phyloP scores from a whole-genome alignment of 2,888 invertebrate species.

The Latrodectus hesperus region DNA sequence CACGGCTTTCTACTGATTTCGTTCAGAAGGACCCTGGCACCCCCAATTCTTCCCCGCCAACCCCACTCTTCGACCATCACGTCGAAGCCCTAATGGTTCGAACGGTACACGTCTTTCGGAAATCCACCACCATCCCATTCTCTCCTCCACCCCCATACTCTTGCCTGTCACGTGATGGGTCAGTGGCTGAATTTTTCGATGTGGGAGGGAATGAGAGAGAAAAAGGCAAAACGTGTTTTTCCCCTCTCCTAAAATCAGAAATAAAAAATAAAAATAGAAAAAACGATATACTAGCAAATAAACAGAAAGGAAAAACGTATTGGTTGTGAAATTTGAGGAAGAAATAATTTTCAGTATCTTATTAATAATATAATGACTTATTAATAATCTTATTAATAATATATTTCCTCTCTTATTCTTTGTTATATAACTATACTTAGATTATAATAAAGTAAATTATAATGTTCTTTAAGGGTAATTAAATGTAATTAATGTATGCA shows the following conservation, averaged over 20 bases:
- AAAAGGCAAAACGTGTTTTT: slow-evolving; percentile 67
- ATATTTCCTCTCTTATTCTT: too few relatives aligned
- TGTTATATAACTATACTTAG: too few relatives aligned
- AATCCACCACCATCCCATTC: slow-evolving; percentile 29
- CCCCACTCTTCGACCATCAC: slow-evolving; percentile 46
- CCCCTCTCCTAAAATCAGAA: slow-evolving; percentile 19
- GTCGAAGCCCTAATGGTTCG: slow-evolving; percentile 67
- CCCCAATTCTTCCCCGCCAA: not conserved
- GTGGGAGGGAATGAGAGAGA: slow-evolving; percentile 15
- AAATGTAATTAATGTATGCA: too few relatives aligned
- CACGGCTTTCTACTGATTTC: slow-evolving; percentile 40
- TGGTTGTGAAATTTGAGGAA: too few relatives aligned
- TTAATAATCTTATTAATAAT: too few relatives aligned
- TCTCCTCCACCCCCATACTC: not conserved
- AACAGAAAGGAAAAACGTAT: not conserved
- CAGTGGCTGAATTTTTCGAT: slow-evolving; percentile 52
- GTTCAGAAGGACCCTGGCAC: slow-evolving; percentile 23
- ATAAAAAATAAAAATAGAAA: slow-evolving; percentile 5
- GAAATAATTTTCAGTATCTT: too few relatives aligned
- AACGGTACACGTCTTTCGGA: slow-evolving; percentile 66
- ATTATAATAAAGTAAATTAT: too few relatives aligned
- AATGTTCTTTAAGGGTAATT: too few relatives aligned
- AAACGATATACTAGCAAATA: not conserved
- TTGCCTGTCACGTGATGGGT: slow-evolving; percentile 62
- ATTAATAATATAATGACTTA: too few relatives aligned